These are phyloP conservation scores for Auanema sp. DNA, from an alignment of 2,888 invertebrate genomes.

Conservation along the genomic window DNA sequence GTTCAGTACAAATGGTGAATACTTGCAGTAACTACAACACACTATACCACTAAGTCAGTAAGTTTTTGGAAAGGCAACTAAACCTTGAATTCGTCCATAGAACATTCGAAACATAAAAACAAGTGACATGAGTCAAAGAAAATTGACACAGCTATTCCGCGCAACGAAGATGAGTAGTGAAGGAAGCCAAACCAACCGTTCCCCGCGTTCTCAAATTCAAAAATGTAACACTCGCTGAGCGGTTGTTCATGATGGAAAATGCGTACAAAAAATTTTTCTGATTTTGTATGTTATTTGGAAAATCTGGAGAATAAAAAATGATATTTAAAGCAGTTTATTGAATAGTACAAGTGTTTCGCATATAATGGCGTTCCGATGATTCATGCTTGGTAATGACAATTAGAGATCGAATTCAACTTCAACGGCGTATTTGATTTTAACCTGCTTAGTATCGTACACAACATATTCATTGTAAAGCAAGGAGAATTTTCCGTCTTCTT, in stretches of 20 bases:
- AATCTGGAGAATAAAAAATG: constrained; percentile 1
- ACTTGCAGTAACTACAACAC: too few relatives aligned
- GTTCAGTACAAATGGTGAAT: too few relatives aligned
- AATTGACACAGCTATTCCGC: too few relatives aligned
- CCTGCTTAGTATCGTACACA: constrained; percentile 68
- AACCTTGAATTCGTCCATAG: neutral
- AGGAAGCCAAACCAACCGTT: too few relatives aligned
- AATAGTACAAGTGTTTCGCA: neutral
- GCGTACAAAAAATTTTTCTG: too few relatives aligned
- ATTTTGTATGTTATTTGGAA: neutral
- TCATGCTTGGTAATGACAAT: constrained; percentile 2
- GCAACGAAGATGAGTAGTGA: too few relatives aligned
- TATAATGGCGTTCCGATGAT: neutral
- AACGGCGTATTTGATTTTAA: constrained; percentile 67
- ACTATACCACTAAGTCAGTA: too few relatives aligned
- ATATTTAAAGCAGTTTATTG: neutral
- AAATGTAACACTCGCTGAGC: too few relatives aligned
- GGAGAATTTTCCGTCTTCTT: constrained; percentile 63
- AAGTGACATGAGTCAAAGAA: neutral
- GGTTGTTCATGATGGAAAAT: too few relatives aligned
- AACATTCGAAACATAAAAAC: neutral
- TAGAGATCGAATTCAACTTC: constrained; percentile 67
- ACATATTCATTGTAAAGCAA: constrained; percentile 70
- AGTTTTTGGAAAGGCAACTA: too few relatives aligned
- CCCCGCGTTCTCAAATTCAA: too few relatives aligned